Percentiles rank a stretch among this genome's conserved stretches.
Evolutionary conservation across 2,888 invertebrate genomes (phyloP).

Genomic region (Alcis repandata): DNA sequence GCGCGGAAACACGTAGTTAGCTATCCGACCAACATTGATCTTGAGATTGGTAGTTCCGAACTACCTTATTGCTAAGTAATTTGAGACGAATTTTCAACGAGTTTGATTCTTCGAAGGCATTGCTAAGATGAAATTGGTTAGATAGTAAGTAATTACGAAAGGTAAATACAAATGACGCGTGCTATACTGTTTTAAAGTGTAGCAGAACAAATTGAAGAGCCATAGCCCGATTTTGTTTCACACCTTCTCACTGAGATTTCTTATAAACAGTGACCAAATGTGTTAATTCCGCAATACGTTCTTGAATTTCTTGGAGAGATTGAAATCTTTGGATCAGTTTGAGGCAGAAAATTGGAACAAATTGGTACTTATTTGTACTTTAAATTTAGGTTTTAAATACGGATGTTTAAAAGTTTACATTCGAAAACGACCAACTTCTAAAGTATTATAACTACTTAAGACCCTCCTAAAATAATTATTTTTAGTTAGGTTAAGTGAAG

Average conservation of each 20-base stretch:
- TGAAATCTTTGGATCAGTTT: conserved; percentile 15
- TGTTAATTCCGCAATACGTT: conserved; percentile 13
- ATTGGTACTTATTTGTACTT: neutral
- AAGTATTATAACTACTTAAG: neutral
- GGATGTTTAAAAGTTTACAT: neutral
- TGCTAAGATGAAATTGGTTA: conserved; percentile 22
- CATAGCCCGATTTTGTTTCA: conserved; percentile 21
- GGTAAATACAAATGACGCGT: conserved; percentile 53
- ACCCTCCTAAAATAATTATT: too few species aligned
- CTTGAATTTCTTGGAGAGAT: conserved; percentile 15
- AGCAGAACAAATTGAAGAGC: conserved; percentile 27
- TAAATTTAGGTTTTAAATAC: neutral
- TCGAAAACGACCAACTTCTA: neutral
- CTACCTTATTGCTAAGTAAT: conserved; percentile 25
- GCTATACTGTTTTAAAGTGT: conserved; percentile 43
- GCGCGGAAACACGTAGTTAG: conserved; percentile 55
- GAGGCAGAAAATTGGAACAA: neutral
- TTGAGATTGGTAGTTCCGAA: neutral
- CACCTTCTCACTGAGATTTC: conserved; percentile 26
- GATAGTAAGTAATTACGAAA: conserved; percentile 36
- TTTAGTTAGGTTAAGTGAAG: too few species aligned
- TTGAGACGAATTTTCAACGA: conserved; percentile 17
- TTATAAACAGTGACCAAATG: conserved; percentile 15
- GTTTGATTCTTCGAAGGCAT: conserved; percentile 12
- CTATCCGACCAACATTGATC: conserved; percentile 15